These are phyloP conservation scores for Anguilla marmorata DNA, from an alignment of 2,797 vertebrate species.

Conservation along the genomic window DNA sequence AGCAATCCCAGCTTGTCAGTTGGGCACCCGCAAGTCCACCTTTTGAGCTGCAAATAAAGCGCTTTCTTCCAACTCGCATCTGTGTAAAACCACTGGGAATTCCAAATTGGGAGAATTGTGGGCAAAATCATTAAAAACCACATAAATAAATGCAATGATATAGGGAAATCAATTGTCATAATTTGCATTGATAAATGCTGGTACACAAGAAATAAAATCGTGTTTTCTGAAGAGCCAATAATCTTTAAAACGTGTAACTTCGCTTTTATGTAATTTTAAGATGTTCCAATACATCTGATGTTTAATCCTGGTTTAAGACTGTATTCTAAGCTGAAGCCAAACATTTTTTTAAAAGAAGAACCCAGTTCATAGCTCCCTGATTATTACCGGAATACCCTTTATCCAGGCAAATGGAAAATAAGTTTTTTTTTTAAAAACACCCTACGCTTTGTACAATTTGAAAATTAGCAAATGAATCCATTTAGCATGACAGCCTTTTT, in stretches of 20 bases:
- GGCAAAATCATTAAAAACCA: no score
- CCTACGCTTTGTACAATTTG: background rate
- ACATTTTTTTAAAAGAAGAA: no score
- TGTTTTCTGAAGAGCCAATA: background rate
- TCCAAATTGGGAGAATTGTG: background rate
- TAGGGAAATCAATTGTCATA: background rate
- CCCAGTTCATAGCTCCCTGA: background rate
- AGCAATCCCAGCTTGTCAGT: background rate
- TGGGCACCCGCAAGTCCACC: no score
- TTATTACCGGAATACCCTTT: background rate
- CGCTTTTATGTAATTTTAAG: background rate
- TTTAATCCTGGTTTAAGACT: background rate
- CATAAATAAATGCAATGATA: no score
- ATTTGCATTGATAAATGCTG: background rate
- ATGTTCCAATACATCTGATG: background rate
- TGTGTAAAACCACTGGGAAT: background rate
- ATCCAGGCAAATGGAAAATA: background rate
- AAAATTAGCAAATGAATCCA: background rate
- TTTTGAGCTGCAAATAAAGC: background rate
- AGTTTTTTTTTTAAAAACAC: no score
- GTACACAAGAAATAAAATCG: background rate
- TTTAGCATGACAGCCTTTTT: background rate
- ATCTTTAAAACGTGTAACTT: background rate
- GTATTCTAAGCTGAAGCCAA: background rate
- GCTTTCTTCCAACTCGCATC: no score